Evolutionary conservation across 2,113 vertebrate genomes (phyloP), one percentile per base, ranked within the genome.

Genomic region (Ovibos moschatus): DNA sequence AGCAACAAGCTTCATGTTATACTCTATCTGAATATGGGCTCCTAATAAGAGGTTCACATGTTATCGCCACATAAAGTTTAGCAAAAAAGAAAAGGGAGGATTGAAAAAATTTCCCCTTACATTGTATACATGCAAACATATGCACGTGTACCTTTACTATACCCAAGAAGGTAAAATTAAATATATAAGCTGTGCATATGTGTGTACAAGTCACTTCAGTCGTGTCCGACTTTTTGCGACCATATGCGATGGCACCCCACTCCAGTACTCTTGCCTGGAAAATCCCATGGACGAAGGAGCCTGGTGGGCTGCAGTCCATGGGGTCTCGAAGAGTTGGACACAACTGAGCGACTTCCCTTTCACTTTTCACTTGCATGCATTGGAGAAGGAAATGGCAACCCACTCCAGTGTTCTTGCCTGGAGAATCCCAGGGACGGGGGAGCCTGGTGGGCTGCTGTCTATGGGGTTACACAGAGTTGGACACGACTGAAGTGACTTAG

Each of bases 191-290:
- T 55, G 5, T 21, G 15, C 43, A 50, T 14, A 6, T 76, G 23
- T 14, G 23, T 13, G 6, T 43, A 25, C 36, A 27, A 27, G 71
- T 27, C 36, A 7, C 36, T 43, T 43, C 2, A 27, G 23, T 76
- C 3, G 0, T 43, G 36, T 76, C 71, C 0, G 7, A 43, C 71
- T 43, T 27, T 76, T 76, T 76, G 71, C 0, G 0, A 43, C 71
- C 11, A 23, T 14, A 76, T 40, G 40, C 40, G 40, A 40, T 40
- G 40, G 40, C 40, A 40, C 40, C 40, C 40, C 40, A 40, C 40
- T 40, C 40, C 40, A 40, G 40, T 40, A 40, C 40, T 40, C 40
- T 4, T 40, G 40, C 40, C 40, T 40, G 40, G 40, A 40, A 40
- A 40, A 40, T 40, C 40, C 40, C 40, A 40, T 40, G 40, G 40